These are phyloP conservation scores for Ageneiosus marmoratus DNA, from an alignment of 2,113 vertebrate species.

Conservation along the genomic window DNA sequence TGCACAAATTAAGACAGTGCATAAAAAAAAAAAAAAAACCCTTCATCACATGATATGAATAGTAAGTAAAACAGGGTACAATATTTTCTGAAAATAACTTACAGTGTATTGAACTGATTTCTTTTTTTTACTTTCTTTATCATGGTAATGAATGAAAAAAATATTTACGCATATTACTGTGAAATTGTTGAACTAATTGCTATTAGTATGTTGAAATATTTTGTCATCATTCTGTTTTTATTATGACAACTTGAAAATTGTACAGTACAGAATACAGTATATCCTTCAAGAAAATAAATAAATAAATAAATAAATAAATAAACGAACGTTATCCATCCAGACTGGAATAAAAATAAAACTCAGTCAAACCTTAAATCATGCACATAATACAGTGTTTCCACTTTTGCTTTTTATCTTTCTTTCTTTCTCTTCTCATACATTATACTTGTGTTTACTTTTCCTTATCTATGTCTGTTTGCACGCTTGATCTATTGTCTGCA, in stretches of 20 bases:
- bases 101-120: too few relatives aligned
- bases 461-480: slow-evolving; percentile 25
- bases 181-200: neutral
- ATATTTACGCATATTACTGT: neutral
- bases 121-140: too few relatives aligned
- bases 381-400: neutral
- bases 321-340: neutral
- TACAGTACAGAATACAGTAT: too few relatives aligned
- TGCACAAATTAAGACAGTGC: neutral
- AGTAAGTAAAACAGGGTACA: neutral
- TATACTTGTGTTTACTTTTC: slow-evolving; percentile 17
- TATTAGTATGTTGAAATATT: neutral
- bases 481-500: slow-evolving; percentile 22
- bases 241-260: neutral
- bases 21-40: neutral
- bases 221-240: too few relatives aligned
- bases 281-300: too few relatives aligned
- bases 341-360: neutral
- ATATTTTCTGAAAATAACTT: neutral
- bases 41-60: neutral
- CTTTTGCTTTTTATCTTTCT: neutral
- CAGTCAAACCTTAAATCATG: neutral
- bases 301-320: too few relatives aligned
- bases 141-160: neutral
- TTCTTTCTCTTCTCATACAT: neutral